Percentiles rank a stretch among this genome's conserved stretches.
Conservation (phyloP, 2,888 invertebrate genomes). For the Xanthorhoe designata region DNA sequence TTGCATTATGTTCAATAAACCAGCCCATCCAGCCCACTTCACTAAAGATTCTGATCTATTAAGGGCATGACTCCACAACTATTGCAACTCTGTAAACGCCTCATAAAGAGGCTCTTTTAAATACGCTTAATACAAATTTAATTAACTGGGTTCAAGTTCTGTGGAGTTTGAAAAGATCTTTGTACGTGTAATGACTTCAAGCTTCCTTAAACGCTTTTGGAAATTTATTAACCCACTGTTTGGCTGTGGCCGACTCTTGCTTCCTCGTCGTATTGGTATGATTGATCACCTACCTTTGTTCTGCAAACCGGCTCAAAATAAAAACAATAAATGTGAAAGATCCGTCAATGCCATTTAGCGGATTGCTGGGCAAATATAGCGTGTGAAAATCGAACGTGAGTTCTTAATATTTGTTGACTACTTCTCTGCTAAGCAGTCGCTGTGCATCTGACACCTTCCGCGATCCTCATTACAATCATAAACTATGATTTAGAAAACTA, state of each 20-base stretch:
- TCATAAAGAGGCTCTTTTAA: slow-evolving; percentile 76
- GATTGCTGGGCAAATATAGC: slow-evolving; percentile 12
- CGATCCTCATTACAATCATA: slow-evolving; percentile 8
- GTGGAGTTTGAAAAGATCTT: slow-evolving; percentile 75
- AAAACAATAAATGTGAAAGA: slow-evolving; percentile 3
- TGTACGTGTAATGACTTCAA: slow-evolving; percentile 82
- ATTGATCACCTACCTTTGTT: slow-evolving; percentile 68
- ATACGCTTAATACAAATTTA: slow-evolving; percentile 80
- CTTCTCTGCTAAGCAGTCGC: background rate
- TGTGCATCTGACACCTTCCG: background rate
- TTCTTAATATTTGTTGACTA: background rate
- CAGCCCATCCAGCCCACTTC: slow-evolving; percentile 73
- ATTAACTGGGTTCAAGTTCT: slow-evolving; percentile 78
- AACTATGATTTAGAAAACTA: background rate
- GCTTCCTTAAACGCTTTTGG: slow-evolving; percentile 76
- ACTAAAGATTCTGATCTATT: slow-evolving; percentile 82
- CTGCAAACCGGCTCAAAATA: slow-evolving; percentile 17
- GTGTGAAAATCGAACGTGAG: slow-evolving; percentile 16
- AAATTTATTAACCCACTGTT: slow-evolving; percentile 77
- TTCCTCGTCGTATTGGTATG: slow-evolving; percentile 64
- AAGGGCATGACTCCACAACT: slow-evolving; percentile 72
- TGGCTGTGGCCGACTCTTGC: slow-evolving; percentile 66
- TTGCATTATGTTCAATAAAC: slow-evolving; percentile 78
- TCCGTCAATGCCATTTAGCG: slow-evolving; percentile 13
- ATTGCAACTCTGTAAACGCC: slow-evolving; percentile 60